Evolutionary conservation across 2,797 vertebrate species (phyloP), one percentile per base, ranked within the genome.

Genomic region (Xiphorhynchus erythropygius): DNA sequence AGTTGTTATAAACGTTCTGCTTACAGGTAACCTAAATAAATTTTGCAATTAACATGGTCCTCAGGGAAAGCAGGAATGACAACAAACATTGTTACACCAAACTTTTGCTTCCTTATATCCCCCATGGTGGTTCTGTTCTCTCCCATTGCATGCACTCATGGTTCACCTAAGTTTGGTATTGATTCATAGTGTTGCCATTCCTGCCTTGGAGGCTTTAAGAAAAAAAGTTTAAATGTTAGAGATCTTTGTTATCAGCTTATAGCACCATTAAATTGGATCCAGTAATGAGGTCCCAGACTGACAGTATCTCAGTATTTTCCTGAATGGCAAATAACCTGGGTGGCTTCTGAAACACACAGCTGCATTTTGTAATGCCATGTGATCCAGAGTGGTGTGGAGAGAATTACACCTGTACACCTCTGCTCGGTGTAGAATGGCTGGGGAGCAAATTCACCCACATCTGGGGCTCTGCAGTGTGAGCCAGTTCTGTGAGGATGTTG

Each of bases 381-480:
- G 19, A 17, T 21, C 24, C 18, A 5, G 53, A 7, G 15, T 53
- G 62, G 2, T 27, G 25, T 79, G 80, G 5, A 53, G 35, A 47
- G 84, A 62, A n/a, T 49, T 24, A 10, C 11, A 18, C 18, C 25
- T 44, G 13, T 37, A 32, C 23, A 23, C 2, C n/a, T 47, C 56
- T 50, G 42, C 39, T 73, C 46, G 28, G 3, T 39, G 0, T 0
- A 32, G 50, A 42, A 4, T 18, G n/a, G 10, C 47, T 8, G 8
- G 25, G 68, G 22, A n/a, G 39, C 0, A 3, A 67, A 7, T 30
- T 44, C 32, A 23, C 19, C 18, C n/a, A 1, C 3, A 0, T 18
- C 4, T 10, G 7, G 30, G 73, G 41, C 60, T 60, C 57, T 1
- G 4, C 49, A 53, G 27, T 1, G 0, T 0, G 3, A 32, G 30